Conservation (phyloP, 2,113 vertebrate genomes). For the Haplochromis burtoni region DNA sequence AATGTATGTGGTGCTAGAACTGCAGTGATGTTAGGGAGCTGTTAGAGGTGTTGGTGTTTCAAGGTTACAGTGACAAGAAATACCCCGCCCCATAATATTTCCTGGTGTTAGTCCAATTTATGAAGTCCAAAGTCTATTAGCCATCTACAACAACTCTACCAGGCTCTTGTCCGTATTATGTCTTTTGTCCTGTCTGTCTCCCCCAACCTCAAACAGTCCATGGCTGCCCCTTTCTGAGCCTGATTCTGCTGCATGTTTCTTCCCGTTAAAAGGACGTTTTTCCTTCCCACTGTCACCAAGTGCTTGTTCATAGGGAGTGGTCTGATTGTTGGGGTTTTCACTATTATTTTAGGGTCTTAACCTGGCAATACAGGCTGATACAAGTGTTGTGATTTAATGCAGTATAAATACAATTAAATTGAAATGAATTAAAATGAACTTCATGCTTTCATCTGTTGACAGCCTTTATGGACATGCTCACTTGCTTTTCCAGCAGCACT, state of each 20-base stretch:
- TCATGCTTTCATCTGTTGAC: not conserved
- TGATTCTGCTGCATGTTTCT: not conserved
- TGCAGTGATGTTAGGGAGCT: not conserved
- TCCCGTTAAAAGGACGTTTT: not conserved
- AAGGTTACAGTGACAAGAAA: not conserved
- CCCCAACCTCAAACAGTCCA: not conserved
- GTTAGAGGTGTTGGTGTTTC: not conserved
- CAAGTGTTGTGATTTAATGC: not conserved
- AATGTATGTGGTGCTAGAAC: not conserved
- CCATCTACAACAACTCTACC: not conserved
- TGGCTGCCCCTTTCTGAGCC: not conserved
- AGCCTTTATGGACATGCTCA: not conserved
- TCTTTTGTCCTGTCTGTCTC: not conserved
- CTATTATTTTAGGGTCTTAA: not conserved
- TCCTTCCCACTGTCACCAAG: not conserved
- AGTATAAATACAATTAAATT: not conserved
- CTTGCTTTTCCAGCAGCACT: not conserved
- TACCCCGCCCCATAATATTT: not conserved
- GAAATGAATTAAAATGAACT: not conserved
- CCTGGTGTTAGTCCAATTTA: not conserved
- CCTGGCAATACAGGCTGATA: not conserved
- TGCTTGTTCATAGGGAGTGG: not conserved
- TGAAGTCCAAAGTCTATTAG: not conserved
- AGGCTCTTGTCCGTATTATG: not conserved
- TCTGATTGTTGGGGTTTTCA: not conserved